Percentiles rank a stretch among this genome's conserved stretches.
Conservation (phyloP, 2,888 invertebrate genomes). For the Acleris cristana region DNA sequence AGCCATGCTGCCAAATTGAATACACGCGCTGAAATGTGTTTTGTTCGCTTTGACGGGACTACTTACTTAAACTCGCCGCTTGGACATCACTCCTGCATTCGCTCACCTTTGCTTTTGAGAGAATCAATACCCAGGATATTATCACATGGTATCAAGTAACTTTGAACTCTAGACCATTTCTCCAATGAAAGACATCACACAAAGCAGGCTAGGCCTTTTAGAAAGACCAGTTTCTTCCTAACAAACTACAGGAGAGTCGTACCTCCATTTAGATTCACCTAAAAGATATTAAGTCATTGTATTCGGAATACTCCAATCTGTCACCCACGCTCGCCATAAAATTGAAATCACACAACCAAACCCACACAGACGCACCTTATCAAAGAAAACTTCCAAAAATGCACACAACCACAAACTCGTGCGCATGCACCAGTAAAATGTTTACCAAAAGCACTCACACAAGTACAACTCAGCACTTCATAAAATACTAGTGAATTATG, state of each 20-base stretch:
- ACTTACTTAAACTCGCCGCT: too few species aligned
- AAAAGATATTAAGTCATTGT: slow-evolving; percentile 33
- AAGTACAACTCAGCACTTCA: neutral
- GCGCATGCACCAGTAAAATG: slow-evolving; percentile 49
- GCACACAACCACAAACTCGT: slow-evolving; percentile 44
- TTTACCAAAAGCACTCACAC: slow-evolving; percentile 60
- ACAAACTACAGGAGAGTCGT: neutral
- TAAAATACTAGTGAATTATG: neutral
- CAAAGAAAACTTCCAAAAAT: slow-evolving; percentile 50
- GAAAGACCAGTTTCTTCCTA: too few species aligned
- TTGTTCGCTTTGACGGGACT: too few species aligned
- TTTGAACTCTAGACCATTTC: too few species aligned
- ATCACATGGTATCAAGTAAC: too few species aligned
- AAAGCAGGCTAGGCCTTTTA: neutral
- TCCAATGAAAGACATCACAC: neutral
- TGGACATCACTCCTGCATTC: too few species aligned
- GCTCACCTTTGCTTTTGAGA: too few species aligned
- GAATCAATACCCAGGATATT: too few species aligned
- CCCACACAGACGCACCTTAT: slow-evolving; percentile 40
- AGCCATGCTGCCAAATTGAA: too few species aligned
- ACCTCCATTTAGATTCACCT: slow-evolving; percentile 13
- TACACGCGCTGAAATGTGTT: too few species aligned
- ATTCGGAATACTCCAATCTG: slow-evolving; percentile 35
- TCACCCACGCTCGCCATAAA: slow-evolving; percentile 38
- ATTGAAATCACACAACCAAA: slow-evolving; percentile 29